Conservation (phyloP, 1,140 invertebrate species). For the Scaptomyza pallida region DNA sequence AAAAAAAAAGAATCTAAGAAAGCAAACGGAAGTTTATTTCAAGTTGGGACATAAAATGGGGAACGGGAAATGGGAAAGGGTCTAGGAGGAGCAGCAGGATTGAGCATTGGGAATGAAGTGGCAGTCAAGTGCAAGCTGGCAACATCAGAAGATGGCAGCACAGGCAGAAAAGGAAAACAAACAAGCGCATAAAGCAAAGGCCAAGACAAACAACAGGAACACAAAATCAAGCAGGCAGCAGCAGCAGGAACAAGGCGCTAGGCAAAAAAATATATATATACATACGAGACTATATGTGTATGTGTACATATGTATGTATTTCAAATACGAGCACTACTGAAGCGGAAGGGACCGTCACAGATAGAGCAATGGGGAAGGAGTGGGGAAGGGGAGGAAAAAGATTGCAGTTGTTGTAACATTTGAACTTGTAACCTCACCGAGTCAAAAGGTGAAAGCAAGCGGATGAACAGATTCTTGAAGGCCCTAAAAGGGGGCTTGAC, state of each 20-base stretch:
- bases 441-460: conserved; percentile 46
- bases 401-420: conserved; percentile 24
- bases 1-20: conserved; percentile 40
- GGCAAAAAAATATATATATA: conserved; percentile 6
- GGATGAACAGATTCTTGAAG: conserved; percentile 19
- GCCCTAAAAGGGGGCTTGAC: background rate
- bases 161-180: conserved; percentile 37
- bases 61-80: background rate
- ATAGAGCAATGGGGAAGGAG: background rate
- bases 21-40: conserved; percentile 54
- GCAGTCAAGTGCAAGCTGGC: conserved; percentile 46
- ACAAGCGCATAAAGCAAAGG: conserved; percentile 43
- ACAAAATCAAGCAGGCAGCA: conserved; percentile 44
- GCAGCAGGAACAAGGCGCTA: background rate
- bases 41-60: conserved; percentile 22
- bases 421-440: conserved; percentile 53
- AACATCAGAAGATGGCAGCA: conserved; percentile 18
- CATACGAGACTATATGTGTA: background rate
- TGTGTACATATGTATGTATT: conserved; percentile 1
- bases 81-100: background rate
- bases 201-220: conserved; percentile 49
- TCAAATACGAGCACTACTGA: background rate
- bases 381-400: background rate
- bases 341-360: background rate
- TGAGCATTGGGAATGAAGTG: conserved; percentile 19